Evolutionary conservation across 2,113 vertebrate genomes (phyloP), one percentile per base, ranked within the genome.

Genomic region (Sitta europaea): DNA sequence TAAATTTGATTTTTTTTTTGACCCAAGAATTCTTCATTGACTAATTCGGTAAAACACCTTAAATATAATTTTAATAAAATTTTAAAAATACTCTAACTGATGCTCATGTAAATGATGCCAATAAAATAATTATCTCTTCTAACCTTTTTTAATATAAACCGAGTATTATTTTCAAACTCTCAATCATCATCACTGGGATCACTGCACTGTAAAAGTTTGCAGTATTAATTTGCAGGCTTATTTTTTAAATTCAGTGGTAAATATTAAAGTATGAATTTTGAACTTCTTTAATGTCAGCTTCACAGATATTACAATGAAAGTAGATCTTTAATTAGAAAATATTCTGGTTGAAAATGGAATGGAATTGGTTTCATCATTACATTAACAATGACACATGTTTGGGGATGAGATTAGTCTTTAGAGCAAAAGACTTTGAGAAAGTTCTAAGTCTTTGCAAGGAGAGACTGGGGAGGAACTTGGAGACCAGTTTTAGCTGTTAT

Each of bases 401-500:
- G 58, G 23, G 45, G n/a, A 81, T 36, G 45, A 89, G 80, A 66
- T 80, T 55, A 74, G 71, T 59, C 51, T 77, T 83, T 29, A 75
- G 31, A 90, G 59, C 47, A 63, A 48, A 77, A 84, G 25, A 67
- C n/a, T 38, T 70, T 88, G 48, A 74, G 25, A 50, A 90, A 63
- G 55, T 70, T 90, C 51, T 88, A 65, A 88, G 27, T 36, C 47
- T 68, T 58, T 84, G 51, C 79, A 90, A 59, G 29, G 48, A 86
- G 33, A 53, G 17, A 77, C 47, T 63, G 43, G 48, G 68, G 88
- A 86, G 59, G 63, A 90, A 43, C 59, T 63, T 74, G 55, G 86
- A 90, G 61, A 88, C 62, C 55, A 63, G 65, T 82, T 90, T 90
- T 95, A 88, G 85, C 65, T 94, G 81, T 75, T 86, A 29, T 17